These are phyloP conservation scores for Spheniscus humboldti DNA, from an alignment of 2,797 vertebrate genomes.

Conservation along the genomic window DNA sequence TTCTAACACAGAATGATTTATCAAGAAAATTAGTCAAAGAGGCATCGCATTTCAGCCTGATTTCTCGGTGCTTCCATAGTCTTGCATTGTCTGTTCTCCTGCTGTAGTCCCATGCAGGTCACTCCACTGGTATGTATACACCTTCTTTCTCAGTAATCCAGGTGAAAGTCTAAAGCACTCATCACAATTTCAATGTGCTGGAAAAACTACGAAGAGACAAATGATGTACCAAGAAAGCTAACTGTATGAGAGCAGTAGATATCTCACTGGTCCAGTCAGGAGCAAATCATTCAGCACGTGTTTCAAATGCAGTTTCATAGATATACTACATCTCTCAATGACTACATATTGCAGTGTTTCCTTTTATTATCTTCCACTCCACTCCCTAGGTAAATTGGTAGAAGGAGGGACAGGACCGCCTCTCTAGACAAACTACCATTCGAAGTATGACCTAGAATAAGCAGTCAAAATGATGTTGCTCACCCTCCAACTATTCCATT, in stretches of 20 bases:
- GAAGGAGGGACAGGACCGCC: background rate
- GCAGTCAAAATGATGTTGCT: background rate
- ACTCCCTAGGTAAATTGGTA: background rate
- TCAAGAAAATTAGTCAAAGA: background rate
- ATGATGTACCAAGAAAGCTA: background rate
- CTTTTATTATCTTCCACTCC: background rate
- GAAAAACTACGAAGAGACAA: background rate
- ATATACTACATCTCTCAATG: rapidly evolving
- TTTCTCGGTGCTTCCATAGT: rapidly evolving
- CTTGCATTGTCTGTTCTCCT: background rate
- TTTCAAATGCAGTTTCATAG: background rate
- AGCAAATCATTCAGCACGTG: background rate
- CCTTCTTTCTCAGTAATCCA: background rate
- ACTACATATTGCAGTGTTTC: background rate
- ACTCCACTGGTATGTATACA: rapidly evolving
- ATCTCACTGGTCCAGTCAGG: background rate
- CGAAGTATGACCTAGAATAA: background rate
- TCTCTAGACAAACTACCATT: background rate
- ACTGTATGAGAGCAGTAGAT: background rate
- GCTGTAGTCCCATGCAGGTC: no score
- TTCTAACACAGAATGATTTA: background rate
- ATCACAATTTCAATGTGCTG: background rate
- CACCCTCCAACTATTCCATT: background rate
- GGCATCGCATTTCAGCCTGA: background rate
- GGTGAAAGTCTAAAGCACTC: background rate